phyloP scores from a whole-genome alignment of 2,797 vertebrate genomes.

The Bucorvus abyssinicus region DNA sequence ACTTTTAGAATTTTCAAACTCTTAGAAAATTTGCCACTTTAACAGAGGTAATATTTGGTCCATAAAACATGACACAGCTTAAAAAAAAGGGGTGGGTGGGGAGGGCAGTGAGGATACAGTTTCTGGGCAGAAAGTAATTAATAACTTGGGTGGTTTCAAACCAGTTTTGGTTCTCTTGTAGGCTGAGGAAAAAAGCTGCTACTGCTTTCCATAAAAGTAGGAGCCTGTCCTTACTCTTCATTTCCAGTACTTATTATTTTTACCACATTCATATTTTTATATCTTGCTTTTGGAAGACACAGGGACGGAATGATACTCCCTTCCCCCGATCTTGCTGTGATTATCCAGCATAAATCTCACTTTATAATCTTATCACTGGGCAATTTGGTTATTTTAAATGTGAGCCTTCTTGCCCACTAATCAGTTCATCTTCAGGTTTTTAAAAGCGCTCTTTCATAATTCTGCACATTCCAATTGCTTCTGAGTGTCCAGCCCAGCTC shows the following conservation, averaged over 20 bases:
- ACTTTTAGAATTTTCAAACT: neutral
- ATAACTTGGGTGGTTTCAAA: neutral
- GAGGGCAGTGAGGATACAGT: neutral
- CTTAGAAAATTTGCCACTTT: neutral
- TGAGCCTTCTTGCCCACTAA: slow-evolving; percentile 21
- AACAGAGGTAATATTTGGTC: neutral
- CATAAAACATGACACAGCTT: neutral
- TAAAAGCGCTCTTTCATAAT: slow-evolving; percentile 22
- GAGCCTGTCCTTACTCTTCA: slow-evolving; percentile 24
- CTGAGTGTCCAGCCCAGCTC: neutral
- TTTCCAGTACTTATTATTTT: slow-evolving; percentile 54
- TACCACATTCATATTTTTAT: slow-evolving; percentile 55
- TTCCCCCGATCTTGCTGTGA: slow-evolving; percentile 13
- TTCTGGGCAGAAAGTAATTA: neutral
- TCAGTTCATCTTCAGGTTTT: slow-evolving; percentile 52
- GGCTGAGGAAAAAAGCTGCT: neutral
- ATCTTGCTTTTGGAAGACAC: slow-evolving; percentile 61
- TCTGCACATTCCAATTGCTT: neutral
- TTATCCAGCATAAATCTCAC: slow-evolving; percentile 36
- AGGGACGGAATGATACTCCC: slow-evolving; percentile 23
- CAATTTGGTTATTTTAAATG: neutral
- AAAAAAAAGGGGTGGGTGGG: too few species aligned
- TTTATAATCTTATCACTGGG: slow-evolving; percentile 20
- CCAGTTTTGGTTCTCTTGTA: neutral
- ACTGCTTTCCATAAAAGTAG: slow-evolving; percentile 26